Base-by-base conservation (phyloP, 2,113 vertebrate genomes). In the Plecotus auritus region DNA sequence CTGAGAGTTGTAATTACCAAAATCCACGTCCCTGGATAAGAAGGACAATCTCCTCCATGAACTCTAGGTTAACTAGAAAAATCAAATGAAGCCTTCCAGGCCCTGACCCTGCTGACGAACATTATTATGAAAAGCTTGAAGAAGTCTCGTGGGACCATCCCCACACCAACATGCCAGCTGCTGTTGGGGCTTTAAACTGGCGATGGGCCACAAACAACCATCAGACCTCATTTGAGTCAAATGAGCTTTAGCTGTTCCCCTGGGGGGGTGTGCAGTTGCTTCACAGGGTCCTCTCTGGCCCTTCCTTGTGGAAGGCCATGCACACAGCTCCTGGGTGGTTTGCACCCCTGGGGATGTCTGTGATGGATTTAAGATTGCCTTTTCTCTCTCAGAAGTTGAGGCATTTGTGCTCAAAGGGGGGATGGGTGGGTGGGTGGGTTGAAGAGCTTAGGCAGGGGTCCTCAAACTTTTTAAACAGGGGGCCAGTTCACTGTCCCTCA, bases 61-160 rank as follows among this genome's bases (percentile, higher is more conserved):
- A 40, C n/a, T 37, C 23, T 40, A 35, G 42, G 47, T 49, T 90
- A 67, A 74, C 23, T 11, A 45, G 86, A 88, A 93, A 93, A 94
- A 91, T 9, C 2, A 51, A 54, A 67, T 64, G 47, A 45, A 42
- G 8, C 30, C 8, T 78, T 30, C 73, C 40, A 9, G 12, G 20
- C 7, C 45, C 40, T 35, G 9, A 26, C 23, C 66, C 45, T 74
- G 56, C 54, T 42, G 12, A 40, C 26, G 10, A 85, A n/a, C 14
- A 22, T 45, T 42, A 1, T 78, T n/a, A 69, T 20, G 54, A 56
- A 88, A 61, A n/a, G 12, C 16, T 16, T 72, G 28, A n/a, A 72
- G 37, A n/a, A 30, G 40, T 67, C 59, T 59, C 42, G 16, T 20
- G 80, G 20, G 23, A 42, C 1, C 0, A 32, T 64, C 37, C 42